Evolutionary conservation across 1,140 invertebrate species (phyloP).

Genomic region (Leptinotarsa undecemlineata): DNA sequence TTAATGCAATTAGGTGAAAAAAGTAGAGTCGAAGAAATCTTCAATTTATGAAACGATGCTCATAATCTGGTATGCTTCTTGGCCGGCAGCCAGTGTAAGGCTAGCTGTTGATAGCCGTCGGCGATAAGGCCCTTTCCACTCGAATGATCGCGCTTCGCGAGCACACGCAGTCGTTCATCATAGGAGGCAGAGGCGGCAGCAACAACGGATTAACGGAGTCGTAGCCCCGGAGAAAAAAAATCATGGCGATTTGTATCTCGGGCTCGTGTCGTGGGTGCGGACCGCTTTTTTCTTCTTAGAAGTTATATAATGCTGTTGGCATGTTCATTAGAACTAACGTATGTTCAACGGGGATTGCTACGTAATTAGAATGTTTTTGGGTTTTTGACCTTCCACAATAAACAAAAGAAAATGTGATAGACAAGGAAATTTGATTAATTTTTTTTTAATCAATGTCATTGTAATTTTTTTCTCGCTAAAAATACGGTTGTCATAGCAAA

Average conservation of each 20-base stretch:
- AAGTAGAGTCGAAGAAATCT: neutral
- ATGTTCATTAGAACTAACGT: neutral
- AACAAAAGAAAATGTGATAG: too few relatives aligned
- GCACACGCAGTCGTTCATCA: constrained; percentile 38
- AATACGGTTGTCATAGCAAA: too few relatives aligned
- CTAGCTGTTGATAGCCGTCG: constrained; percentile 30
- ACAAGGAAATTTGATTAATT: too few relatives aligned
- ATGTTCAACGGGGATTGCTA: neutral
- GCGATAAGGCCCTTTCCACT: constrained; percentile 37
- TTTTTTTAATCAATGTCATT: too few relatives aligned
- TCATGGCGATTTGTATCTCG: neutral
- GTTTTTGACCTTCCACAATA: too few relatives aligned
- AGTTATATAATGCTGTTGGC: neutral
- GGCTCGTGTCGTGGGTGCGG: neutral
- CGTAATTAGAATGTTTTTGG: too few relatives aligned
- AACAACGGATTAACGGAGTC: neutral
- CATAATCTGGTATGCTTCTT: constrained; percentile 29
- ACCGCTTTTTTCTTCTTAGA: neutral
- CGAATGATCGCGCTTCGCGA: constrained; percentile 33
- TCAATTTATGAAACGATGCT: constrained; percentile 3
- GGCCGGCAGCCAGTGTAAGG: constrained; percentile 34
- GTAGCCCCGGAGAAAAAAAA: neutral
- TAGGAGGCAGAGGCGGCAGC: neutral
- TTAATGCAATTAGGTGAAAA: too few relatives aligned
- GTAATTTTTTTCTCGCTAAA: too few relatives aligned